Percentiles rank a stretch among this genome's conserved stretches.
Conservation (phyloP, 2,113 vertebrate genomes). For the Pollimyrus isidori region DNA sequence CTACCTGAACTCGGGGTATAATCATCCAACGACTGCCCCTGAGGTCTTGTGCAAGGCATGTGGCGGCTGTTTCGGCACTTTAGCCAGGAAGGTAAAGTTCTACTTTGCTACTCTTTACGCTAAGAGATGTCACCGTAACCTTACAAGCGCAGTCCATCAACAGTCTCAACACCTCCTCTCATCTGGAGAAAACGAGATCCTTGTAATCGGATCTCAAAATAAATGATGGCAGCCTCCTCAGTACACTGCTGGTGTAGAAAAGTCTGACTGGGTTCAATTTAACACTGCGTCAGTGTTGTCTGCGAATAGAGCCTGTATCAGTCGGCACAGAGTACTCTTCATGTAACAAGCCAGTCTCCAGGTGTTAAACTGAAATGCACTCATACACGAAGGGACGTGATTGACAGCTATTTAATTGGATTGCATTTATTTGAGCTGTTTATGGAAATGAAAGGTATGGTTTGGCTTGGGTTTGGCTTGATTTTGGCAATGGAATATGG, state of each 20-base stretch:
- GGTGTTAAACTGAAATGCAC: not conserved
- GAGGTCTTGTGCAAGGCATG: constrained; percentile 73
- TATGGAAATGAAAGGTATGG: not conserved
- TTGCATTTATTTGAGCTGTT: not conserved
- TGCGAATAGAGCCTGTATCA: not conserved
- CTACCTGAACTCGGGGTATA: constrained; percentile 53
- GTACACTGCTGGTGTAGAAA: not conserved
- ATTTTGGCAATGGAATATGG: not conserved
- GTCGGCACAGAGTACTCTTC: not conserved
- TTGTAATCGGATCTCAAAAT: not conserved
- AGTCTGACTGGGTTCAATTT: not conserved
- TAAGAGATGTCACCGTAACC: not conserved
- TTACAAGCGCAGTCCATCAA: not conserved
- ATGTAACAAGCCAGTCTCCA: not conserved
- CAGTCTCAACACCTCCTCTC: not conserved
- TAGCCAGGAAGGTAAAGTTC: constrained; percentile 60
- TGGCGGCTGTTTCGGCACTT: constrained; percentile 51
- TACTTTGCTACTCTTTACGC: not conserved
- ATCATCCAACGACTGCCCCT: constrained; percentile 58
- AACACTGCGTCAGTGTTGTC: not conserved
- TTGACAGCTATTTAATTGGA: not conserved
- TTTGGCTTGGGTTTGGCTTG: not conserved
- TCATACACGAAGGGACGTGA: not conserved
- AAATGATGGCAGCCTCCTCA: not conserved
- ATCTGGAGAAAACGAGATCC: not conserved